Evolutionary conservation across 2,113 vertebrate genomes (phyloP), one percentile per base, ranked within the genome.

Genomic region (Cranoglanis bouderius): DNA sequence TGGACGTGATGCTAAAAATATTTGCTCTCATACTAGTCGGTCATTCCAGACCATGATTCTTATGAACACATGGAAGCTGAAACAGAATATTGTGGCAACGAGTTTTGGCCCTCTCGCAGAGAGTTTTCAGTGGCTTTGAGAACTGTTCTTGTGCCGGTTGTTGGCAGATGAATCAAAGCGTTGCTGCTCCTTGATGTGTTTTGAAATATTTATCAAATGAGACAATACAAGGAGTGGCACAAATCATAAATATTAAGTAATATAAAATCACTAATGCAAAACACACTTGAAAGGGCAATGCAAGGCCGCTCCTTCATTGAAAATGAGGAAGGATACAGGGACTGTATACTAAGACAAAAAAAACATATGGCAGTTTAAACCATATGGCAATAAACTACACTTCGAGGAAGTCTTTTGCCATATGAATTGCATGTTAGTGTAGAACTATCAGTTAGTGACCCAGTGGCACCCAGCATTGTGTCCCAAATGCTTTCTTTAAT

Each of bases 221-320:
- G 95, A 96, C 95, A 95, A 95, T 92, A 90, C 91, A 91, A 95
- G 94, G 94, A 95, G 95, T 94, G 95, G 94, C 94, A 94, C 94
- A 95, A 95, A 95, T 95, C 95, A 95, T 95, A 94, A 94, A 95
- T 95, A 96, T 95, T 94, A 93, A 94, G 93, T 93, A 94, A 94
- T 94, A 94, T 94, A 83, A 94, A 95, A 94, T 93, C 81, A 59
- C 89, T 95, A 94, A 96, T 93, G 90, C 85, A 87, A 94, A 95
- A 93, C 95, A 96, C 92, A 94, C 94, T 90, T 94, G 61, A 88
- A 91, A 89, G 88, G 85, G 65, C 85, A 86, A 65, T 82, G 90
- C 86, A 82, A 82, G 85, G 84, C 46, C 87, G 40, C 85, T 90
- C 86, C 87, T 88, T 91, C 59, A 49, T 77, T 88, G 91, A 92